Evolutionary conservation across 23 tunicate species (phyloP).

Genomic region (Ascidia mentula): DNA sequence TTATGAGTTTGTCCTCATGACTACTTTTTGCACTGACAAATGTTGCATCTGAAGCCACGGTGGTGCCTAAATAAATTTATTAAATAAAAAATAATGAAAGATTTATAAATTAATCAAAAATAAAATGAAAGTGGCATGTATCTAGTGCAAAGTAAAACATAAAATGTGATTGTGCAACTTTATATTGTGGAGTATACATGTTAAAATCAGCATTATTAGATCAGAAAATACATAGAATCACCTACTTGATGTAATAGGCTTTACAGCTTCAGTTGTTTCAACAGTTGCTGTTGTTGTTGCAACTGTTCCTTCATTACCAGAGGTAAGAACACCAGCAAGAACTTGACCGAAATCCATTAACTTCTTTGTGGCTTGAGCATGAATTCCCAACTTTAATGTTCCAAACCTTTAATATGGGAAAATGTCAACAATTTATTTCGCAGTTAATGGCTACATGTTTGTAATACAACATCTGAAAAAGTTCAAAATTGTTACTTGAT

Average conservation of each 20-base stretch:
- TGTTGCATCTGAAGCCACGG: neutral
- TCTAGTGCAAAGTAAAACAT: too few relatives aligned
- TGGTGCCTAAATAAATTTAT: neutral
- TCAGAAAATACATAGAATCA: too few relatives aligned
- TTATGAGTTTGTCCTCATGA: neutral
- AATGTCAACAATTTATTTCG: neutral
- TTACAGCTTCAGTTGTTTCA: neutral
- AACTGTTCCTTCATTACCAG: neutral
- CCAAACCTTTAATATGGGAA: conserved; percentile 28
- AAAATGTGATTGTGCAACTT: too few relatives aligned
- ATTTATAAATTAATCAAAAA: too few relatives aligned
- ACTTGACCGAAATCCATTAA: conserved; percentile 28
- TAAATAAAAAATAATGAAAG: too few relatives aligned
- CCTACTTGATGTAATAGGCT: neutral
- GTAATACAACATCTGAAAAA: neutral
- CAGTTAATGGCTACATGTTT: neutral
- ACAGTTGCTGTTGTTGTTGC: neutral
- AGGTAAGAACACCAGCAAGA: neutral
- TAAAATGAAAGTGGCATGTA: too few relatives aligned
- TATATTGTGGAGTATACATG: too few relatives aligned
- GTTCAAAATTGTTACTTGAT: conserved; percentile 23
- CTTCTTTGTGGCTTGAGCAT: conserved; percentile 30
- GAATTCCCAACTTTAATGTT: conserved; percentile 27
- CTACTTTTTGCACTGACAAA: neutral
- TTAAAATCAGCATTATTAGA: too few relatives aligned